Conservation (phyloP, 2,113 vertebrate genomes). For the Nibea albiflora region DNA sequence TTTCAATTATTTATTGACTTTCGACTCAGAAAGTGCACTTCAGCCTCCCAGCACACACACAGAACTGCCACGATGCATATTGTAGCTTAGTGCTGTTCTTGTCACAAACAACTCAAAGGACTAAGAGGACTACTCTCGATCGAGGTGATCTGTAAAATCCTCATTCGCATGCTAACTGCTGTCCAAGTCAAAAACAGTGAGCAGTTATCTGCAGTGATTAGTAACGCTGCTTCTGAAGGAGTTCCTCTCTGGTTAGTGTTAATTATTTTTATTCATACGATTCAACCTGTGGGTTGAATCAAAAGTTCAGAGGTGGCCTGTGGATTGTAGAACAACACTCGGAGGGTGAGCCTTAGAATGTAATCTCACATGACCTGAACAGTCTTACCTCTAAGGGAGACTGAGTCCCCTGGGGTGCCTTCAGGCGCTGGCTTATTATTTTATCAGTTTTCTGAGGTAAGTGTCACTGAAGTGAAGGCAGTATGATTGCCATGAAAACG, state of each 20-base stretch:
- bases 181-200: neutral
- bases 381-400: neutral
- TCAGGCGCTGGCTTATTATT: neutral
- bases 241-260: neutral
- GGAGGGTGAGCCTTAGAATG: neutral
- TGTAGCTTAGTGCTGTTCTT: neutral
- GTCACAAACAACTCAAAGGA: neutral
- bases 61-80: neutral
- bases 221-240: neutral
- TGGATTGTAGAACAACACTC: neutral
- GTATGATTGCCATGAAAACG: too few relatives aligned
- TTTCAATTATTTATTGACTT: conserved; percentile 80
- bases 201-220: neutral
- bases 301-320: neutral
- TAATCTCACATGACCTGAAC: neutral
- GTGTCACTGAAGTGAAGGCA: neutral
- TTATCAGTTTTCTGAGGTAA: neutral
- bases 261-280: neutral
- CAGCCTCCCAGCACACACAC: conserved; percentile 9
- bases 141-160: too few relatives aligned
- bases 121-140: too few relatives aligned
- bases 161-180: too few relatives aligned
- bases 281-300: neutral
- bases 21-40: conserved; percentile 32
- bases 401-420: neutral